phyloP scores from a whole-genome alignment of 2,113 vertebrate genomes.

The Cyanistes caeruleus region DNA sequence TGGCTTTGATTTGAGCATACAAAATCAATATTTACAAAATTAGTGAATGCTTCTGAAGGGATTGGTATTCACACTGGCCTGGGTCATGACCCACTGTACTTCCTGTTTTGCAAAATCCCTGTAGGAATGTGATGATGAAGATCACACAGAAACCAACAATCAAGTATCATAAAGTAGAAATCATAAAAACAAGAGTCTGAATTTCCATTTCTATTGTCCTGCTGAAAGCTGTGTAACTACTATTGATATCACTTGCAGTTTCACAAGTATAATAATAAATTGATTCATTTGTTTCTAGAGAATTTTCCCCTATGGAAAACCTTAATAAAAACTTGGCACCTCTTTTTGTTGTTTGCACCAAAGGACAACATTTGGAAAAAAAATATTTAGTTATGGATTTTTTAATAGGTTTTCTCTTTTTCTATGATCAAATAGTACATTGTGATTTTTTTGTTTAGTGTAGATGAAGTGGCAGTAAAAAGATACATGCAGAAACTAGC shows the following conservation, averaged over 20 bases:
- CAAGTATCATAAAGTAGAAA: not conserved
- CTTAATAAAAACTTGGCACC: not conserved
- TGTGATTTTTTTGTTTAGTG: not conserved
- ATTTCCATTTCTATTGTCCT: not conserved
- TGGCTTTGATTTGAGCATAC: not conserved
- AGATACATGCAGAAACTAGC: rapidly evolving
- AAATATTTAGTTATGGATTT: not conserved
- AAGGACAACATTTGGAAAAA: not conserved
- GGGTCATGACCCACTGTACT: not conserved
- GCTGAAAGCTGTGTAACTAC: not conserved
- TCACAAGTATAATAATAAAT: not conserved
- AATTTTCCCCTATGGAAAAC: not conserved
- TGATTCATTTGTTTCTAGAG: not conserved
- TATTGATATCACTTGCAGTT: not conserved
- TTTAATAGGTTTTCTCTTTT: not conserved
- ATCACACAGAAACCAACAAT: not conserved
- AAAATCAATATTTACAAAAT: not conserved
- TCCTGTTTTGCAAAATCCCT: not conserved
- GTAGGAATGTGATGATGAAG: not conserved
- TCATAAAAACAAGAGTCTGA: not conserved
- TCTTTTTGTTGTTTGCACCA: not conserved
- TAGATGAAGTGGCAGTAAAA: not conserved
- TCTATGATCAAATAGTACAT: not conserved
- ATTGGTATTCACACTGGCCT: not conserved
- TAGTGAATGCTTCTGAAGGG: not conserved